Base-by-base conservation (phyloP, 2,888 invertebrate species). In the Vannuccia rotundouncinata region DNA sequence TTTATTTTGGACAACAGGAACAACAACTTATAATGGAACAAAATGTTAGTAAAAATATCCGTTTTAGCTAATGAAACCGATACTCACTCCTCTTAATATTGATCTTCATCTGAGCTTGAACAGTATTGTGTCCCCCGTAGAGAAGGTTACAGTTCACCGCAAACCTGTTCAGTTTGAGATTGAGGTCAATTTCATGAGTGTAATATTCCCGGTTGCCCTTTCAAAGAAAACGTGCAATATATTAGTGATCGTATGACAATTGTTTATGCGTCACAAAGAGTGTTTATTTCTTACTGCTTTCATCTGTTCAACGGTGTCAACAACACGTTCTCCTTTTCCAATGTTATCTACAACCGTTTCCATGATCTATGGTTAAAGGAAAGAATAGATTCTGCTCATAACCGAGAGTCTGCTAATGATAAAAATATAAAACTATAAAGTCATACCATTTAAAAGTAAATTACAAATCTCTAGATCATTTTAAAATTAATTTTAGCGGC, bases 51-150 rank as follows among this genome's bases (percentile, higher is more conserved):
- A n/a, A n/a, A n/a, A n/a, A n/a, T n/a, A n/a, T n/a, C n/a, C n/a
- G n/a, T n/a, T n/a, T n/a, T n/a, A n/a, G n/a, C n/a, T n/a, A n/a
- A n/a, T n/a, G n/a, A n/a, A n/a, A n/a, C n/a, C 27, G n/a, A 76
- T 17, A 28, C 79, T 79, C 31, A 80, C 80, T 79, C 59, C 80
- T 10, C 79, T 86, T 86, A 0, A 85, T 85, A 31, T 85, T 85
- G 80, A 83, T 77, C 77, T 85, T 85, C 0, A 88, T 83, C 81
- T 88, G 88, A 0, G 87, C 86, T 0, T 82, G 75, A 0, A 88
- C 86, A 1, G 86, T 86, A 83, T 88, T 88, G 82, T 85, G 85
- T 0, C 88, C 88, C 29, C 86, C 86, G 82, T 87, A 88, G 27
- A 87, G 84, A 1, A 85, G 82, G 17, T 86, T 84, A 79, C 85